These are phyloP conservation scores for Conus canariensis DNA, from an alignment of 2,888 invertebrate species.

Conservation along the genomic window DNA sequence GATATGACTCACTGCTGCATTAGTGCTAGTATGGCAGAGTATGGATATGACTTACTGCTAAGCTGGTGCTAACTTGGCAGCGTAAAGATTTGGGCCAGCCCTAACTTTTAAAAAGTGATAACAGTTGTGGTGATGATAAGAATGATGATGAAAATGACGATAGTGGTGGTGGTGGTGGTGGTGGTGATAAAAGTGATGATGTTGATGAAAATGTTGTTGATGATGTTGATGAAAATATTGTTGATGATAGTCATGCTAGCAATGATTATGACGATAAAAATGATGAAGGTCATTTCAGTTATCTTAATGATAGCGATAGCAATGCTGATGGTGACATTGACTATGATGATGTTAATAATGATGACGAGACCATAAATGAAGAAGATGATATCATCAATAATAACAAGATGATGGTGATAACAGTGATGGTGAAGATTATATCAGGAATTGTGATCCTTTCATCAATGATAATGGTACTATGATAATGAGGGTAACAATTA, in stretches of 20 bases:
- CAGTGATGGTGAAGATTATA: neutral
- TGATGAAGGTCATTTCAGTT: neutral
- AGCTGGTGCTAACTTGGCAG: too few species aligned
- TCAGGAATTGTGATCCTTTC: neutral
- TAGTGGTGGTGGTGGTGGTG: neutral
- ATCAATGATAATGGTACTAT: neutral
- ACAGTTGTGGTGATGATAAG: neutral
- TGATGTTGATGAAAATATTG: neutral
- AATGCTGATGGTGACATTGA: constrained; percentile 15
- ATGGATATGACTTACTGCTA: too few species aligned
- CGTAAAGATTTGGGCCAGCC: too few species aligned
- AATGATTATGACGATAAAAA: neutral
- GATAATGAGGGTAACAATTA: neutral
- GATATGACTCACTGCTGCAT: too few species aligned
- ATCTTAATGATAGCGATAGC: neutral
- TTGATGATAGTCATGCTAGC: neutral
- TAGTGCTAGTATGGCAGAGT: too few species aligned
- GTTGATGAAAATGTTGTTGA: neutral
- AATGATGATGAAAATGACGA: constrained; percentile 20
- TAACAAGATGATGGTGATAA: neutral
- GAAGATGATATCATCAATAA: neutral
- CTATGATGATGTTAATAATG: neutral
- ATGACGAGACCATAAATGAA: neutral
- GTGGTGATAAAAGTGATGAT: neutral
- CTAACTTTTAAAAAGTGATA: too few species aligned